phyloP scores from a whole-genome alignment of 2,888 invertebrate genomes.

The Microctonus brassicae region DNA sequence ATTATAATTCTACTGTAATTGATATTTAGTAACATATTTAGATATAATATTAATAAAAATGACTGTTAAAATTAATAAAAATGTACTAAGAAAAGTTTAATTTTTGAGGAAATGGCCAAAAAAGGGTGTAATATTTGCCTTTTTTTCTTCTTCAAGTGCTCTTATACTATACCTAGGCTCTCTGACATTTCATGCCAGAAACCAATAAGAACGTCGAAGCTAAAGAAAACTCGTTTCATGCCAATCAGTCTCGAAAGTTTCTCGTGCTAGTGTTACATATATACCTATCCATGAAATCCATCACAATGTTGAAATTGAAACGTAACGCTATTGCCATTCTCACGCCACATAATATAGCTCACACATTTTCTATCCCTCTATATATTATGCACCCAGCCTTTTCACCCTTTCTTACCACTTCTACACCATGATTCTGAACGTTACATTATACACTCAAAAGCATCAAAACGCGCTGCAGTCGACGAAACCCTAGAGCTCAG shows the following conservation, averaged over 20 bases:
- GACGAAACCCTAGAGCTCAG: constrained; percentile 27
- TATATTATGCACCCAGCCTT: constrained; percentile 13
- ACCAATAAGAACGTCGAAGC: constrained; percentile 28
- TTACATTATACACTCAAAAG: neutral
- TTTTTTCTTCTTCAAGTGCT: neutral
- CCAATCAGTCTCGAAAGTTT: constrained; percentile 44
- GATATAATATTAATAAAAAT: too few species aligned
- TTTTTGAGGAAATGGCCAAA: too few species aligned
- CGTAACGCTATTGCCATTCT: constrained; percentile 53
- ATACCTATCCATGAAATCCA: constrained; percentile 49
- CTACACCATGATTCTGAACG: neutral
- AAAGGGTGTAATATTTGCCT: neutral
- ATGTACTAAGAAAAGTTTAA: too few species aligned
- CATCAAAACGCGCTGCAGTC: neutral
- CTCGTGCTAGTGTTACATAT: constrained; percentile 10
- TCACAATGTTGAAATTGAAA: constrained; percentile 58
- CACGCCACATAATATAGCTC: constrained; percentile 25
- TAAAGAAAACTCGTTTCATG: constrained; percentile 46
- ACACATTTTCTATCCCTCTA: neutral
- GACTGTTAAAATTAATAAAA: too few species aligned
- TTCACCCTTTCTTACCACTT: constrained; percentile 9
- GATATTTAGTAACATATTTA: too few species aligned
- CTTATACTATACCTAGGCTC: neutral
- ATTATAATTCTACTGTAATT: too few species aligned
- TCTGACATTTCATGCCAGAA: constrained; percentile 16